Evolutionary conservation across 2,888 invertebrate genomes (phyloP), one percentile per base, ranked within the genome.

Genomic region (Tenthredo scrophulariae): DNA sequence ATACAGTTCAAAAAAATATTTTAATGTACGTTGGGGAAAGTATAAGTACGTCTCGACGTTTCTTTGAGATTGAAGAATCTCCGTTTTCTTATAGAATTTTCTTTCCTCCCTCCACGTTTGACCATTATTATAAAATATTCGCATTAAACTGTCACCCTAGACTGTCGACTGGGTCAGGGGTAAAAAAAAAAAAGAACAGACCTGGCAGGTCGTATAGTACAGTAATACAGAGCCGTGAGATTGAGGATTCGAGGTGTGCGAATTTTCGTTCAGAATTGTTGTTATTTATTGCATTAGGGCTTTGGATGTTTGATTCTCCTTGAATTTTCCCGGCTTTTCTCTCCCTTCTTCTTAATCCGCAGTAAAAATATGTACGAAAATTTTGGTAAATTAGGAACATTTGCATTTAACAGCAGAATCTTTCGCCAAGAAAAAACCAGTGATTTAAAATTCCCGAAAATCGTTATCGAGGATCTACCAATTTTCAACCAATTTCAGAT

Each of bases 181-280:
- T 18, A n/a, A 5, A 54, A 50, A 15, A n/a, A 54, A 46, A 18
- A 33, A 29, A n/a, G 50, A 26, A n/a, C 33, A 50, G 50, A 2
- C 43, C 26, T 43, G 3, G 50, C n/a, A 40, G 50, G 26, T 46
- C 15, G 26, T 50, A 29, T 50, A 50, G 33, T 77, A 77, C 77
- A 54, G 54, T 77, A 50, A 77, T 50, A 50, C 50, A 77, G 77
- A 77, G 33, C 46, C 54, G 9, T 77, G 77, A 77, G 46, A 77
- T 77, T 33, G 77, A 77, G 77, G 77, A 77, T 50, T 77, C 50
- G 50, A 77, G 54, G 77, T 77, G 54, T 40, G 77, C 29, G 54
- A 54, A 77, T 77, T 77, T 54, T 40, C 29, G 77, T 54, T 50
- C 29, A 33, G 29, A 50, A 18, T 18, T 2, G 33, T 15, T 18